Conservation (phyloP, 2,888 invertebrate species). For the Drosophila prostipennis region DNA sequence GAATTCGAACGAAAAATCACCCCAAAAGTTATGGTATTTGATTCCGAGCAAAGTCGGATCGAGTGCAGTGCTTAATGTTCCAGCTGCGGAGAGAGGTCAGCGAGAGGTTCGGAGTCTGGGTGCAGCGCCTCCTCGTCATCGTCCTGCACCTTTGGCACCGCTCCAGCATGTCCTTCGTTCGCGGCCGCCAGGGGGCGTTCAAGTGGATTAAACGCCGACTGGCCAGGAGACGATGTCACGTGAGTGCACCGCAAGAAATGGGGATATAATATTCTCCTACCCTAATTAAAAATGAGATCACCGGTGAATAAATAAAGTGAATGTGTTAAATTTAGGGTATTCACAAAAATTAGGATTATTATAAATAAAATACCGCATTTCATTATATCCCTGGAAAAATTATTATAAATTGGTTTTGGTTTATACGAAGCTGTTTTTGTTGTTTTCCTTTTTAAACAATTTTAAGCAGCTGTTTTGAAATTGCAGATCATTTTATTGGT, state of each 20-base stretch:
- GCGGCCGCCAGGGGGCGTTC: constrained; percentile 73
- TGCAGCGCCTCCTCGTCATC: constrained; percentile 78
- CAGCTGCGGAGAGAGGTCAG: constrained; percentile 52
- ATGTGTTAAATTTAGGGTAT: background rate
- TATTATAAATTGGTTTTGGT: no score
- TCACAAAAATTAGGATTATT: background rate
- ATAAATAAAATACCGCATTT: no score
- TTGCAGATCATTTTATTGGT: background rate
- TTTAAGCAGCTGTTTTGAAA: background rate
- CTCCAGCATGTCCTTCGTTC: constrained; percentile 77
- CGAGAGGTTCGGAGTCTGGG: constrained; percentile 65
- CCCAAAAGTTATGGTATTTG: constrained; percentile 55
- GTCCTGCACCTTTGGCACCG: constrained; percentile 72
- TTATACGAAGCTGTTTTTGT: no score
- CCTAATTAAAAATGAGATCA: background rate
- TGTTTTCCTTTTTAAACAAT: background rate
- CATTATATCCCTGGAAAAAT: background rate
- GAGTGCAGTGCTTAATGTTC: constrained; percentile 57
- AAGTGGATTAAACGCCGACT: constrained; percentile 82
- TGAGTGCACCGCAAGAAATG: constrained; percentile 18
- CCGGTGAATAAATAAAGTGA: background rate
- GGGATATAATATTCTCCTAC: no score
- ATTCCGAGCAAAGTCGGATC: constrained; percentile 21
- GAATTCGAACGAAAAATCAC: background rate
- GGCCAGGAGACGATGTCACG: constrained; percentile 57